Base-by-base conservation (phyloP, 2,888 invertebrate species). In the Pachycephus smyrnensis region DNA sequence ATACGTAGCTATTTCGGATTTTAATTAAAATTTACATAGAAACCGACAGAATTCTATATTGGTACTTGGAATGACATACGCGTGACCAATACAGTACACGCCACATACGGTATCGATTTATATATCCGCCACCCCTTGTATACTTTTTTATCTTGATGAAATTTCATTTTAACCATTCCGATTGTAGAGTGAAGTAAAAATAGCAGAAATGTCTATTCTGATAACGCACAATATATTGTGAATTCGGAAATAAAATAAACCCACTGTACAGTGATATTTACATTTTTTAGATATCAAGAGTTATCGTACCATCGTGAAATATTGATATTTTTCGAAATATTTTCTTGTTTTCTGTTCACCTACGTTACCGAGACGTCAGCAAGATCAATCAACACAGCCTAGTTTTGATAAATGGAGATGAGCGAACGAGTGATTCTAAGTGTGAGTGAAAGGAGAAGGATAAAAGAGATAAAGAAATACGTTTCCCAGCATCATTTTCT, bases 11-110 rank as follows among this genome's bases (percentile, higher is more conserved):
- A 55, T 55, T 9, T 31, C 71, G 71, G 12, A 71, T 71, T 71
- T 71, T 32, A 71, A 71, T 71, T 71, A 71, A 71, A 71, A 71
- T 71, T 71, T 71, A 32, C 71, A 71, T 71, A 71, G 32, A 33
- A 31, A 71, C 31, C 71, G 32, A 71, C 12, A 31, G 71, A 31
- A 31, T 31, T 71, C 71, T 33, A 71, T 55, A 55, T 23, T 23
- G 55, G 9, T 55, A 55, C 55, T 55, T 55, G 23, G 23, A 55
- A 55, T 55, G 55, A 55, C 55, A 55, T 23, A 55, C 55, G 23
- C 55, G 55, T 55, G 55, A 55, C 55, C 55, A 23, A 15, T 55
- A 9, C 55, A 55, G 55, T 55, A 55, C 55, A 55, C 0, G 23
- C 23, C 23, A 9, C 55, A 55, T 55, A 23, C 55, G 23, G 55